These are phyloP conservation scores for Procavia capensis DNA, from an alignment of 2,113 vertebrate genomes.

Conservation along the genomic window DNA sequence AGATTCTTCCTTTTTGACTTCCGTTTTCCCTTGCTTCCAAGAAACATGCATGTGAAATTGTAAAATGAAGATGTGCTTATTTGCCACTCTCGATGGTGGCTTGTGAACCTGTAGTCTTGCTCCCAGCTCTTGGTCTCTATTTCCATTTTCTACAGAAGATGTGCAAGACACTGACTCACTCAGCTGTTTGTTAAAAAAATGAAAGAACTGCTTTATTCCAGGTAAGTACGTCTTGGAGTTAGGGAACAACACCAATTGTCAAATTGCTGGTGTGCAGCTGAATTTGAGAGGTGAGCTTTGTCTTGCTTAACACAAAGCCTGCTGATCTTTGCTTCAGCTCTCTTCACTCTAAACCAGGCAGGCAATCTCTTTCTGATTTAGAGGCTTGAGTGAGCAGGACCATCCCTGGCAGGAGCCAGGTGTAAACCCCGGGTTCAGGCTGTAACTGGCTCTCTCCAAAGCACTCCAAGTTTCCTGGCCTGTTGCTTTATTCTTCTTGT, in stretches of 20 bases:
- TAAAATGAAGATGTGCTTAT: neutral
- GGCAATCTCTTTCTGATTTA: neutral
- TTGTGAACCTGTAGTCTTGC: neutral
- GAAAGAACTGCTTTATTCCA: conserved; percentile 51
- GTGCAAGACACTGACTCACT: neutral
- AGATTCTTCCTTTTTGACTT: neutral
- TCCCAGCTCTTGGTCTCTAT: neutral
- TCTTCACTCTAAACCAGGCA: neutral
- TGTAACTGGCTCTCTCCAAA: neutral
- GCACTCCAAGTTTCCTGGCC: neutral
- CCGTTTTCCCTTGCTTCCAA: neutral
- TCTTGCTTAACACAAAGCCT: conserved; percentile 58
- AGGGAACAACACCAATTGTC: neutral
- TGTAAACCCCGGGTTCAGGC: neutral
- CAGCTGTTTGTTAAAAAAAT: conserved; percentile 38
- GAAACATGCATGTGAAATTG: neutral
- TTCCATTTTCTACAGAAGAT: neutral
- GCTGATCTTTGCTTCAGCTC: conserved; percentile 12
- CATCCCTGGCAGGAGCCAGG: neutral
- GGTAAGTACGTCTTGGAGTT: conserved; percentile 39
- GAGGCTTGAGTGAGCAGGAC: neutral
- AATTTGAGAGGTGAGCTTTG: neutral
- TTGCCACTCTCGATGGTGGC: neutral
- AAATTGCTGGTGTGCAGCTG: neutral
- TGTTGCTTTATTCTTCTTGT: neutral